Base-by-base conservation (phyloP, 2,113 vertebrate genomes). In the Cryptomyrus ogoouensis region DNA sequence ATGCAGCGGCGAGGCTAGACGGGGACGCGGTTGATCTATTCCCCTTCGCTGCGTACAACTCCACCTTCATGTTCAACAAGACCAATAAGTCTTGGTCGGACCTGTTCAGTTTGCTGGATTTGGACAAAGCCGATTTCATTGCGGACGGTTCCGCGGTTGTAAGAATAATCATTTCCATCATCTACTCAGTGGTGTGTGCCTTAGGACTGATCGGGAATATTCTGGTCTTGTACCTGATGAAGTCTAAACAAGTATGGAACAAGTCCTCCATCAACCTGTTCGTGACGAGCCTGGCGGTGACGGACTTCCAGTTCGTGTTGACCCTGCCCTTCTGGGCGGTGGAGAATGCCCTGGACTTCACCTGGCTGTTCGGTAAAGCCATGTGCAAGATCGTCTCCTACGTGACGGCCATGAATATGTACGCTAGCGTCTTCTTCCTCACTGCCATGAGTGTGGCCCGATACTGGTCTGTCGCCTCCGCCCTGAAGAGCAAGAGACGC, bases 351-450 rank as follows among this genome's bases (percentile, higher is more conserved):
- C 91, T 98, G 91, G 98, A 99, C 94, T 99, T 99, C 94, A 97
- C 95, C 4, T 98, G 98, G 98, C 96, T 97, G 13, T 99, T 99
- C 0, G 98, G 98, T 3, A 97, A 96, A 89, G 96, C 97, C 9
- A 98, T 99, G 98, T 99, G 98, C 90, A 99, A 99, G 94, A 97
- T 98, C 0, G 97, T 99, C 3, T 98, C 97, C 0, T 96, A 97
- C 0, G 97, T 98, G 91, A 99, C 98, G 0, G 97, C 98, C 1
- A 97, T 98, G 96, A 99, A 98, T 93, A 99, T 99, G 98, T 98
- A 99, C 9, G 98, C 98, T 91, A 99, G 98, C 66, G 98, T 99
- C n/a, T 99, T 99, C 93, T 99, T 99, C 91, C 97, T 99, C 58
- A 99, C 98, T 0, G 97, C 98, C n/a, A 99, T 98, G 98, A 99